Evolutionary conservation across 2,113 vertebrate species (phyloP).

Genomic region (Phyllopteryx taeniolatus): DNA sequence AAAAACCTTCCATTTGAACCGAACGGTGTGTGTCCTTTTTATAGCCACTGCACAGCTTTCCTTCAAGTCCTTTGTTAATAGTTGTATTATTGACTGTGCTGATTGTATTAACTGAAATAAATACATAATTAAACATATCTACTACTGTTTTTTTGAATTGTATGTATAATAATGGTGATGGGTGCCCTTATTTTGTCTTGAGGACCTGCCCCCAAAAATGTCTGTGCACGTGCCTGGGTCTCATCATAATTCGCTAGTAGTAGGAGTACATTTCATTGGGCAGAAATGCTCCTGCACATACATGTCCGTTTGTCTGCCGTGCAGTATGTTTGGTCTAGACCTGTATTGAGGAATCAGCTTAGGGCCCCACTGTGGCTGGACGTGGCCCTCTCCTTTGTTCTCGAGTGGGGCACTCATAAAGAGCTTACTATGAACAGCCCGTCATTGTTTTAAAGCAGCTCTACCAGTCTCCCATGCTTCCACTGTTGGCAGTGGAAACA

Average conservation of each 20-base stretch:
- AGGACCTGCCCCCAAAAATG: too few relatives aligned
- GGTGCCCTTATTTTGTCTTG: too few relatives aligned
- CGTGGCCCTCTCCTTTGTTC: slow-evolving; percentile 61
- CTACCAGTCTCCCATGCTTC: slow-evolving; percentile 36
- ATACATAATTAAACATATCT: too few relatives aligned
- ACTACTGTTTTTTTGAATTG: too few relatives aligned
- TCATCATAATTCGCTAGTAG: background rate
- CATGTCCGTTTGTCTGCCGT: slow-evolving; percentile 13
- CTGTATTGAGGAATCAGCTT: slow-evolving; percentile 54
- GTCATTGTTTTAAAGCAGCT: slow-evolving; percentile 50
- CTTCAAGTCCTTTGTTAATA: too few relatives aligned
- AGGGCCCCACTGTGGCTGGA: slow-evolving; percentile 56
- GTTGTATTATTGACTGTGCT: too few relatives aligned
- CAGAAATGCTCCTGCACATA: background rate
- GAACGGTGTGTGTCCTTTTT: too few relatives aligned
- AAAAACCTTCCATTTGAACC: too few relatives aligned
- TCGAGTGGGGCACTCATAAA: slow-evolving; percentile 60
- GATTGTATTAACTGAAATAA: too few relatives aligned
- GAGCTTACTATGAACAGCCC: slow-evolving; percentile 65
- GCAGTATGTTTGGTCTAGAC: slow-evolving; percentile 52
- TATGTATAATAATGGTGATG: too few relatives aligned
- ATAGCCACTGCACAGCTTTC: too few relatives aligned
- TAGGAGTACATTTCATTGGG: background rate
- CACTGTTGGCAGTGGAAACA: background rate
- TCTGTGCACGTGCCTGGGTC: too few relatives aligned